phyloP scores from a whole-genome alignment of 2,113 vertebrate genomes.

The Alexandromys fortis region DNA sequence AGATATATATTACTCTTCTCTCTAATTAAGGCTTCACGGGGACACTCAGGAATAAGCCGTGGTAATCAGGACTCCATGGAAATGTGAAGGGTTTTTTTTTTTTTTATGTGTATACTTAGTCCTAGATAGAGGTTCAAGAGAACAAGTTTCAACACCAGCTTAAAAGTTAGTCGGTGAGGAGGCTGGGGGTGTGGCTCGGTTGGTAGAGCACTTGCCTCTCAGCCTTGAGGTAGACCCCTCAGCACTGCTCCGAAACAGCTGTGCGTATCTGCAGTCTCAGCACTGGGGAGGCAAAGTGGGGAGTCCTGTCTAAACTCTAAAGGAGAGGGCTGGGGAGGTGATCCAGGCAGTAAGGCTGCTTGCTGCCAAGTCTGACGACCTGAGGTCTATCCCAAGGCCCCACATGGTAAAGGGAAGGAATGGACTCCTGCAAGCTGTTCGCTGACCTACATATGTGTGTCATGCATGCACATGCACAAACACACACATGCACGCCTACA shows the following conservation, averaged over 20 bases:
- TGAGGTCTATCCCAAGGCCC: not conserved
- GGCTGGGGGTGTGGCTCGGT: not conserved
- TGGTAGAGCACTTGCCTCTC: not conserved
- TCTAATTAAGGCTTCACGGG: constrained; percentile 68
- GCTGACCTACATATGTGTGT: not conserved
- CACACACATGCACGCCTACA: not conserved
- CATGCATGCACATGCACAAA: no score
- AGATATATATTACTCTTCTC: constrained; percentile 55
- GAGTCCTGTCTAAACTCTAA: not conserved
- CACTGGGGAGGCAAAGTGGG: not conserved
- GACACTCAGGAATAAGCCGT: constrained; percentile 61
- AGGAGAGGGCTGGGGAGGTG: not conserved
- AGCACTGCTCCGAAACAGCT: no score
- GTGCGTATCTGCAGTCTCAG: no score
- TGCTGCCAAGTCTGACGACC: not conserved
- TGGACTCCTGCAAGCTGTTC: not conserved
- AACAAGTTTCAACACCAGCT: not conserved
- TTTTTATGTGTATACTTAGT: constrained; percentile 41
- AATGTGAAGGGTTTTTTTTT: constrained; percentile 38
- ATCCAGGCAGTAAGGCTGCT: not conserved
- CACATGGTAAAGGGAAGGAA: not conserved
- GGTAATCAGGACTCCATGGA: constrained; percentile 53
- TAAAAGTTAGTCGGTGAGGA: not conserved
- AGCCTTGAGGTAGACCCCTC: no score
- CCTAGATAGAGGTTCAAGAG: constrained; percentile 37